Percentiles rank a stretch among this genome's conserved stretches.
Evolutionary conservation across 2,888 invertebrate species (phyloP).

Genomic region (Ligdia adustata): DNA sequence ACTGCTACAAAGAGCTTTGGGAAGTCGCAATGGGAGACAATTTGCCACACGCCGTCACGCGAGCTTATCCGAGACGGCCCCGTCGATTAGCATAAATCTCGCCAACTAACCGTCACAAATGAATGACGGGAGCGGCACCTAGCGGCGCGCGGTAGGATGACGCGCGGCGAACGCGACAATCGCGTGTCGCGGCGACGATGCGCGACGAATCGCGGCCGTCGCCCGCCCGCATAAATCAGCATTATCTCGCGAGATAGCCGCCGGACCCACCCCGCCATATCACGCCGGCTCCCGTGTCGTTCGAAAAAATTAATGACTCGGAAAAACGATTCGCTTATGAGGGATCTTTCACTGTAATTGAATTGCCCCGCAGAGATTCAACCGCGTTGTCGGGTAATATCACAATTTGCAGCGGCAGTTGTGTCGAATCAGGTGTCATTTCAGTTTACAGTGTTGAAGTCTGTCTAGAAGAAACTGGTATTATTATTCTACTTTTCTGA

Average conservation of each 20-base stretch:
- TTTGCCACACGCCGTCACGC: slow-evolving; percentile 80
- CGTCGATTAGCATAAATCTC: slow-evolving; percentile 83
- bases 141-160: slow-evolving; percentile 45
- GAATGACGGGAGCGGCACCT: slow-evolving; percentile 51
- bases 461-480: no score
- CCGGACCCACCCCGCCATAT: slow-evolving; percentile 77
- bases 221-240: slow-evolving; percentile 81
- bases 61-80: slow-evolving; percentile 76
- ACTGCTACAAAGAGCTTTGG: slow-evolving; percentile 64
- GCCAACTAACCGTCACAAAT: slow-evolving; percentile 82
- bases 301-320: slow-evolving; percentile 84
- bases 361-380: slow-evolving; percentile 79
- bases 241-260: slow-evolving; percentile 84
- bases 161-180: slow-evolving; percentile 59
- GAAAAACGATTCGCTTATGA: slow-evolving; percentile 85
- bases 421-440: slow-evolving; percentile 55
- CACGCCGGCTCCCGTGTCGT: slow-evolving; percentile 79
- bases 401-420: slow-evolving; percentile 50
- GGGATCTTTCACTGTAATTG: slow-evolving; percentile 84
- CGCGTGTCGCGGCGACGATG: slow-evolving; percentile 66
- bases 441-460: not conserved
- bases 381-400: slow-evolving; percentile 67
- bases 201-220: slow-evolving; percentile 81
- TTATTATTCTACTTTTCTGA: no score
- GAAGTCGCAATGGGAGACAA: slow-evolving; percentile 75